Evolutionary conservation across 2,888 invertebrate species (phyloP).

Genomic region (Limnephilus rhombicus): DNA sequence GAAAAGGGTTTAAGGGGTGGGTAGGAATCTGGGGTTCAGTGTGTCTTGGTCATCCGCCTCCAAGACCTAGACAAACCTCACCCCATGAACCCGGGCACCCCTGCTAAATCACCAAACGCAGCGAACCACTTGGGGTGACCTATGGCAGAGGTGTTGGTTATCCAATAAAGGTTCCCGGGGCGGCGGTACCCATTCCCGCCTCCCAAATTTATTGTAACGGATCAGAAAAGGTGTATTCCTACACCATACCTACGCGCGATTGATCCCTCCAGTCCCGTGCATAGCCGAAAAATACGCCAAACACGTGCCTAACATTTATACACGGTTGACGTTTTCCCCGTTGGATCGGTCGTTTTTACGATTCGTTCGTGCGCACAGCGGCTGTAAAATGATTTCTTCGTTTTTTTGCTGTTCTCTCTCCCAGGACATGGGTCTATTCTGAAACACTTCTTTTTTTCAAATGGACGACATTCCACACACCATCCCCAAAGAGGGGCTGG

Average conservation of each 20-base stretch:
- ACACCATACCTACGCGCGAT: background rate
- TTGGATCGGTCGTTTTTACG: background rate
- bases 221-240: background rate
- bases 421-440: background rate
- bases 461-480: background rate
- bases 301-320: background rate
- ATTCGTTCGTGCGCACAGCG: background rate
- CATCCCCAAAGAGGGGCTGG: background rate
- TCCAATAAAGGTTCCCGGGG: too few relatives aligned
- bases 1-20: too few relatives aligned
- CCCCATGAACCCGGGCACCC: too few relatives aligned
- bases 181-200: too few relatives aligned
- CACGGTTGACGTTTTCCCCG: background rate
- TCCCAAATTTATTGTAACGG: background rate
- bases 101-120: too few relatives aligned
- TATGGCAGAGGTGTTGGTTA: too few relatives aligned
- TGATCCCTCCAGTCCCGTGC: background rate
- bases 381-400: background rate
- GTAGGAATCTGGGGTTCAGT: too few relatives aligned
- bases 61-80: too few relatives aligned
- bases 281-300: background rate
- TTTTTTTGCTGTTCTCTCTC: background rate
- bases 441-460: background rate
- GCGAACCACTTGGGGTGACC: too few relatives aligned
- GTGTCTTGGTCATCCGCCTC: too few relatives aligned